Evolutionary conservation across 2,797 vertebrate species (phyloP).

Genomic region (Cephalopachus bancanus): DNA sequence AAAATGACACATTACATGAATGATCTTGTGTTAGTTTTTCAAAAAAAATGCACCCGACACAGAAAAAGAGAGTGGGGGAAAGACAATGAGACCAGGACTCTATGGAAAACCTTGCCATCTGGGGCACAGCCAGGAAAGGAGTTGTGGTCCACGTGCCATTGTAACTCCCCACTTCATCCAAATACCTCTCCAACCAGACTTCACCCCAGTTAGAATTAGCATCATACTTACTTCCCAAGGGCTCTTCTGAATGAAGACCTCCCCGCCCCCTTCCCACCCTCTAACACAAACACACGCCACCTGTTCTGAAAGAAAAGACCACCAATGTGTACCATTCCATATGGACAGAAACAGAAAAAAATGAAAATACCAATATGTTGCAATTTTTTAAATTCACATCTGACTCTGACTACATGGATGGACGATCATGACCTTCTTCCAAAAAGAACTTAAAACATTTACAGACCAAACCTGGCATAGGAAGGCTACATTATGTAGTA

Average conservation of each 20-base stretch:
- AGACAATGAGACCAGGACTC: constrained; percentile 90
- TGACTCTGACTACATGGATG: constrained; percentile 26
- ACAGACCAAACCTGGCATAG: neutral
- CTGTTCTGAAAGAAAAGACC: constrained; percentile 61
- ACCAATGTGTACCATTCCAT: constrained; percentile 1
- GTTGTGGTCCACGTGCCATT: constrained; percentile 69
- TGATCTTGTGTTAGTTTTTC: constrained; percentile 96
- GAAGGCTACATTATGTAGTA: neutral
- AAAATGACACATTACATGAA: constrained; percentile 98
- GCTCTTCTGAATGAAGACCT: constrained; percentile 64
- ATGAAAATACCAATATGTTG: neutral
- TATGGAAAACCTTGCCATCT: constrained; percentile 85
- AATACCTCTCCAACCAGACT: neutral
- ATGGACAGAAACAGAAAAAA: neutral
- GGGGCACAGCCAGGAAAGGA: constrained; percentile 67
- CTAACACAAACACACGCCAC: neutral
- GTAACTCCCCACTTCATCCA: constrained; percentile 62
- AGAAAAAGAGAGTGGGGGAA: constrained; percentile 89
- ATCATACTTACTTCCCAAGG: constrained; percentile 87
- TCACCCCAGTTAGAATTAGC: constrained; percentile 63
- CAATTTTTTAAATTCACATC: neutral
- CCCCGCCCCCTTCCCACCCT: constrained; percentile 67
- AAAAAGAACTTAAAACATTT: constrained; percentile 6
- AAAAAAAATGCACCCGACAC: constrained; percentile 93
- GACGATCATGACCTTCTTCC: neutral